Conservation (phyloP, 2,113 vertebrate species). For the Australoheros scitulus region DNA sequence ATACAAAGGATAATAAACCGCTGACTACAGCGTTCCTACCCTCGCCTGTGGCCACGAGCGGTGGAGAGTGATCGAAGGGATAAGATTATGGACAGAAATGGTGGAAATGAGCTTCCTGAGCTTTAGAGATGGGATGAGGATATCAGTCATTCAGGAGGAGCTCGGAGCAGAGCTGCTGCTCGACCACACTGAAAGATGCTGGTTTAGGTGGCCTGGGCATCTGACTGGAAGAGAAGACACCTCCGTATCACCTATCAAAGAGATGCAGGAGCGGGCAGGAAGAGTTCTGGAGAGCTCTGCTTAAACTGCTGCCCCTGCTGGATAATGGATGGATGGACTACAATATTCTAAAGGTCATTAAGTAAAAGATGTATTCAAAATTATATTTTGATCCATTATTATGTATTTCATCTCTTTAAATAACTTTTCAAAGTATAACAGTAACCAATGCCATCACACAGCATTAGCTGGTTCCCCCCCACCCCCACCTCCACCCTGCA, state of each 20-base stretch:
- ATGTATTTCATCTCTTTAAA: neutral
- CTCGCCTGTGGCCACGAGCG: neutral
- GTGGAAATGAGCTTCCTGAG: neutral
- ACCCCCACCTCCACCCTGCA: neutral
- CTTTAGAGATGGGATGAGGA: neutral
- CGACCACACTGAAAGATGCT: neutral
- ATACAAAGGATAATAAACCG: neutral
- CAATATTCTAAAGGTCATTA: accelerated
- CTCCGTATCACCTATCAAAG: neutral
- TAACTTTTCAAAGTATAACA: neutral
- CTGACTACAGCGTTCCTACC: neutral
- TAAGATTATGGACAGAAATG: accelerated
- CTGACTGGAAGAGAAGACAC: neutral
- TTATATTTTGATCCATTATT: neutral
- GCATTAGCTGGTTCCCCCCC: neutral
- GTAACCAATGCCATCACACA: neutral
- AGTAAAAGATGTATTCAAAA: neutral
- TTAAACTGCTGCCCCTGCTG: neutral
- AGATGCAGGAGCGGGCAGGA: too few species aligned
- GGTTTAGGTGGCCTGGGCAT: accelerated
- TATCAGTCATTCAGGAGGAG: neutral
- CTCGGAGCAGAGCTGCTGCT: neutral
- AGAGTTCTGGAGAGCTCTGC: neutral
- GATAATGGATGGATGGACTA: accelerated
- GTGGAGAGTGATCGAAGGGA: neutral